These are phyloP conservation scores for Patella vulgata DNA, from an alignment of 1,140 invertebrate species.

Conservation along the genomic window DNA sequence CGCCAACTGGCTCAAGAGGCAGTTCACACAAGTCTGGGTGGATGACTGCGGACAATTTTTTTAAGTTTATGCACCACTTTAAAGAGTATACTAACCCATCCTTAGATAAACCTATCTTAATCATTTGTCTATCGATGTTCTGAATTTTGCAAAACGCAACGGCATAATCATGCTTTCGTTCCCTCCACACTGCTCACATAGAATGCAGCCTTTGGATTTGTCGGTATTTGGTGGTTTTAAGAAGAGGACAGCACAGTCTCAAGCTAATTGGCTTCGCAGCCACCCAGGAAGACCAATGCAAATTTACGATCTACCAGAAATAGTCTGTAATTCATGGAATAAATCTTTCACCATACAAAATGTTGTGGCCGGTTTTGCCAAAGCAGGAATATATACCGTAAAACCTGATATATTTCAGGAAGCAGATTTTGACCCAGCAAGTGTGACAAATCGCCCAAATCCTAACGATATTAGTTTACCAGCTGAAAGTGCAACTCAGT, in stretches of 20 bases:
- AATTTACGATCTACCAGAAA: conserved; percentile 67
- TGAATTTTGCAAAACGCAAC: conserved; percentile 46
- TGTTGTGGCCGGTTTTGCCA: conserved; percentile 65
- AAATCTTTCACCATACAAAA: conserved; percentile 63
- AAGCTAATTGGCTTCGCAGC: conserved; percentile 68
- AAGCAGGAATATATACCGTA: conserved; percentile 54
- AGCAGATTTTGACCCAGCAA: no score
- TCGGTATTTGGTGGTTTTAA: conserved; percentile 61
- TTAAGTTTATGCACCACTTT: no score
- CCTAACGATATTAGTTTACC: no score
- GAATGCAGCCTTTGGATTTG: conserved; percentile 28
- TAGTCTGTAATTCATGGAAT: conserved; percentile 60
- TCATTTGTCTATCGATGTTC: conserved; percentile 39
- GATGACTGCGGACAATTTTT: conserved; percentile 53
- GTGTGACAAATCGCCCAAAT: no score
- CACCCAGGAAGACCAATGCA: conserved; percentile 68
- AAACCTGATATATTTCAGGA: no score
- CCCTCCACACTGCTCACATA: conserved; percentile 32
- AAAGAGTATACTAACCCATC: no score
- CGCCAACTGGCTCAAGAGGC: no score
- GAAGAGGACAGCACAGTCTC: conserved; percentile 22
- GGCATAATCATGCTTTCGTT: conserved; percentile 33
- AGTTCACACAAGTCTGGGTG: no score
- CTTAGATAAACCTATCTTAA: no score
- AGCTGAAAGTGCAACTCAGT: no score